Base-by-base conservation (phyloP, 1,140 invertebrate genomes). In the Drosophila ogumai region DNA sequence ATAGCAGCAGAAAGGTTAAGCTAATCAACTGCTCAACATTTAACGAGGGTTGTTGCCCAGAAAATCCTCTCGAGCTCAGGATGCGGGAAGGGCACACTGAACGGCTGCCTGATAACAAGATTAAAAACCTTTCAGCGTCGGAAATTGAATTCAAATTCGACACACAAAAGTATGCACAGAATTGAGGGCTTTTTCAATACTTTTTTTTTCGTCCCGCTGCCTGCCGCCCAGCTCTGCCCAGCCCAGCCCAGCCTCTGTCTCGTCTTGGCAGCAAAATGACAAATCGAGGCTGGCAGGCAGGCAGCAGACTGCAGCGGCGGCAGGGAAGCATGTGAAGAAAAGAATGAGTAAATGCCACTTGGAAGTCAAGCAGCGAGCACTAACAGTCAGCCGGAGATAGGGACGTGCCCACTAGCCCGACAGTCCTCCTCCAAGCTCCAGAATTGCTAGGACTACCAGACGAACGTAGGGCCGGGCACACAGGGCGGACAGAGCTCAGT, bases 141-240 rank as follows among this genome's bases (percentile, higher is more conserved):
- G 85, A 90, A 90, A 90, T 90, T 90, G 85, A 90, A 90, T 90
- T 90, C 85, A 81, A 90, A 90, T 90, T 90, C 85, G 81, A 84
- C 81, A 88, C 86, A 90, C 85, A 90, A 69, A 90, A 90, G 81
- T 85, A 90, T 90, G 85, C 85, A 81, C 79, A 75, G 80, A 78
- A 88, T 84, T 67, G 80, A 84, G 72, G 52, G 58, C 52, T 72
- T 73, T 64, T 66, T 36, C 47, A 36, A 40, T 78, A 54, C 12
- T 61, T 54, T 68, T 56, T 34, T 68, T 65, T 59, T 64, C 36
- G 17, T 25, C 40, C 22, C 5, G 36, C 17, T 3, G 49, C 50
- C 32, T 15, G 32, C 31, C 9, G 9, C 17, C 50, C 31, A 34
- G 2, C 36, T n/a, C 46, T 9, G 13, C 46, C 49, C 31, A 34